phyloP scores from a whole-genome alignment of 2,113 vertebrate species.

The Murina feae region DNA sequence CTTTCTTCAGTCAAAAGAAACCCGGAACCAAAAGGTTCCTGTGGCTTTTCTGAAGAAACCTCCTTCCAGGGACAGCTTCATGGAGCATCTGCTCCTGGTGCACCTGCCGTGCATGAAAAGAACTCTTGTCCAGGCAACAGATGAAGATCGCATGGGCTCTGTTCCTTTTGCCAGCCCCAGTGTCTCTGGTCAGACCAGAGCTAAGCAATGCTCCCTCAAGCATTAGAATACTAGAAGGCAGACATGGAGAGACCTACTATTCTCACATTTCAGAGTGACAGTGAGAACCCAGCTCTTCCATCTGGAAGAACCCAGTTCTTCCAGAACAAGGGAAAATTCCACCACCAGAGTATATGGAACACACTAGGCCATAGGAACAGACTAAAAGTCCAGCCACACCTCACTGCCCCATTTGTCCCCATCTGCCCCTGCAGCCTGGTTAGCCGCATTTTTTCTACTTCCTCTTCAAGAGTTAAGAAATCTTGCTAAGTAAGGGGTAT shows the following conservation, averaged over 20 bases:
- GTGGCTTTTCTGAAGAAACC: neutral
- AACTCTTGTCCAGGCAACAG: neutral
- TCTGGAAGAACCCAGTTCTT: too few relatives aligned
- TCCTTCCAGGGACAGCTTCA: rapidly evolving
- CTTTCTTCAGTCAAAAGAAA: neutral
- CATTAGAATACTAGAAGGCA: neutral
- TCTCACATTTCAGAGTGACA: too few relatives aligned
- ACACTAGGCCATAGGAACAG: rapidly evolving
- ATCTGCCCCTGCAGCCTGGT: neutral
- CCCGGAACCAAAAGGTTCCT: neutral
- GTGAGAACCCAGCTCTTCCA: neutral
- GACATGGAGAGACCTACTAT: neutral
- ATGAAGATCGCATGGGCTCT: neutral
- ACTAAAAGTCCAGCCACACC: rapidly evolving
- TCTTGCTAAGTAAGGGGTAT: slow-evolving; percentile 62
- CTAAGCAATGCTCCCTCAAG: neutral
- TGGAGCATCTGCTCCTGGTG: rapidly evolving
- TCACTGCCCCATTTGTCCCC: neutral
- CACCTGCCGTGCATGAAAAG: rapidly evolving
- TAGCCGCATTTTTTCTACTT: neutral
- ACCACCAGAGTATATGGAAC: rapidly evolving
- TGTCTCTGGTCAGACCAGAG: neutral
- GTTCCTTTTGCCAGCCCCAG: rapidly evolving
- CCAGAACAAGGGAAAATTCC: neutral
- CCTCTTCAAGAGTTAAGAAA: slow-evolving; percentile 58